Base-by-base conservation (phyloP, 2,888 invertebrate genomes). In the Dysmachus trigonus region DNA sequence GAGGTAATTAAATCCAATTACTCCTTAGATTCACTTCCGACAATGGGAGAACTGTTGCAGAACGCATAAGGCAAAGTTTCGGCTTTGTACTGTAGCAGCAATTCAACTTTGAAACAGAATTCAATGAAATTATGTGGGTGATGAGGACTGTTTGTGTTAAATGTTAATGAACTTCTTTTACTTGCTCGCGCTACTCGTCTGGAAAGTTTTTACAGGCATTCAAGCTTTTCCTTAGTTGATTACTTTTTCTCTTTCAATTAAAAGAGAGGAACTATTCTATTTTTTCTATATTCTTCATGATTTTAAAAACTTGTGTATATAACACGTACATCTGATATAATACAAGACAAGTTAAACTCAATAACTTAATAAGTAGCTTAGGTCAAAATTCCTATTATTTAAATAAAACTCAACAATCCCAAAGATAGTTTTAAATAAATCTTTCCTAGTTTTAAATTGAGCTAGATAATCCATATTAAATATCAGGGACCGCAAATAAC, bases 1-100 rank as follows among this genome's bases (percentile, higher is more conserved):
- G 83, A 90, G 90, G 90, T 90, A 88, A 89, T 89, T 89, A 86
- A 79, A 35, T 86, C 18, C 31, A 33, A 41, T 62, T 62, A 62
- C 62, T 31, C 27, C 31, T 30, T 33, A 76, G 15, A 77, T 27
- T 22, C 6, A 35, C n/a, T 47, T 47, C 22, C 62, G 18, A 18
- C 62, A 62, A 62, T 27, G 22, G 27, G 10, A 62, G 62, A 62
- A 62, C 62, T 35, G 35, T 73, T 73, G 73, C 73, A 33, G 31
- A 73, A 73, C n/a, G 15, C 73, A 73, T 31, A 18, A 7, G 73
- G 27, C 7, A 33, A n/a, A 33, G 73, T 35, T 27, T n/a, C n/a
- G 3, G 73, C 27, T 18, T 27, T 10, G 15, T 31, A 31, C 15
- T 10, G 15, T 31, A 31, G n/a, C 62, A 22, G 27, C 27, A 62